Conservation (phyloP, 2,113 vertebrate genomes). For the Chloropsis hardwickii region DNA sequence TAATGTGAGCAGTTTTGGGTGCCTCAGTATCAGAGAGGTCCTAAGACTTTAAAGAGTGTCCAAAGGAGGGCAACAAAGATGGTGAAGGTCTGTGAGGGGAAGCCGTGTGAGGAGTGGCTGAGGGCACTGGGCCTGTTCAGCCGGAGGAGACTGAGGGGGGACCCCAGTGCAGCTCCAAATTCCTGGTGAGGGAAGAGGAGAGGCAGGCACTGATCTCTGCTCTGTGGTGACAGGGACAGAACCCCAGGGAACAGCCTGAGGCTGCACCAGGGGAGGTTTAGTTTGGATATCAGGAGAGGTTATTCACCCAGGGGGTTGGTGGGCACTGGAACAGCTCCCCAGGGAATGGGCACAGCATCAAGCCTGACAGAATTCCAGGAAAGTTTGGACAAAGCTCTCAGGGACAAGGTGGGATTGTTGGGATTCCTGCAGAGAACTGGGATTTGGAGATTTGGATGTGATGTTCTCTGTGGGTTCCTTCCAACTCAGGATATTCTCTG, state of each 20-base stretch:
- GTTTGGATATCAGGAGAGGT: neutral
- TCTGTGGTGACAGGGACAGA: neutral
- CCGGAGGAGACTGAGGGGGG: neutral
- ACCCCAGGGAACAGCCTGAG: fast-evolving
- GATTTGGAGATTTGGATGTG: neutral
- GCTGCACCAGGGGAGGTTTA: fast-evolving
- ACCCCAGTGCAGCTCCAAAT: neutral
- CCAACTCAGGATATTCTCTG: neutral
- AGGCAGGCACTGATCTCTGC: neutral
- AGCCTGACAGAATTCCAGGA: fast-evolving
- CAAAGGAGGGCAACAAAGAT: neutral
- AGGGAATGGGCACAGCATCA: neutral
- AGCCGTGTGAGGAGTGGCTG: neutral
- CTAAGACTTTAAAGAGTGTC: fast-evolving
- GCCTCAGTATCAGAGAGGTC: fast-evolving
- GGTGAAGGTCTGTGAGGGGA: neutral
- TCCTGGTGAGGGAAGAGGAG: neutral
- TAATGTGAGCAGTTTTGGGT: neutral
- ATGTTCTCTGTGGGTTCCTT: neutral
- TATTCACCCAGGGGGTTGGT: neutral
- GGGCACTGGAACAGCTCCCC: neutral
- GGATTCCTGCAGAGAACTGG: neutral
- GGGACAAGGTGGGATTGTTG: fast-evolving
- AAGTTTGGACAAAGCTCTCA: fast-evolving
- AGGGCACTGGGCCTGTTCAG: neutral